phyloP scores from a whole-genome alignment of 2,113 vertebrate genomes.

The Ammodytes dubius region DNA sequence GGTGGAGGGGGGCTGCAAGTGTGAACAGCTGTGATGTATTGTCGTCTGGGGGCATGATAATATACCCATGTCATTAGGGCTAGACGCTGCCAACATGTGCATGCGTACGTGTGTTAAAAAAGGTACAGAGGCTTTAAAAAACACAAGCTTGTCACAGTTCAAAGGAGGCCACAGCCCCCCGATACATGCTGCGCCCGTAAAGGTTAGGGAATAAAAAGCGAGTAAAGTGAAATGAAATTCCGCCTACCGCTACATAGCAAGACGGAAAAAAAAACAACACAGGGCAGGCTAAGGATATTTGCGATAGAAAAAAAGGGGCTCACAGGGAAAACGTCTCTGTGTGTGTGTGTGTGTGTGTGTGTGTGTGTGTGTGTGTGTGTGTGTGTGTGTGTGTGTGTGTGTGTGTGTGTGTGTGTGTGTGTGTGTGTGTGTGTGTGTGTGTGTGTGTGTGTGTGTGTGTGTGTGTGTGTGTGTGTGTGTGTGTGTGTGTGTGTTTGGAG shows the following conservation, averaged over 20 bases:
- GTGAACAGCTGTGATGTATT: constrained; percentile 82
- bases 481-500: constrained; percentile 28
- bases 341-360: constrained; percentile 37
- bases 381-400: constrained; percentile 37
- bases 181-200: constrained; percentile 75
- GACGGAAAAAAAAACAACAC: constrained; percentile 27
- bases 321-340: constrained; percentile 30
- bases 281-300: constrained; percentile 62
- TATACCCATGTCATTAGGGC: constrained; percentile 72
- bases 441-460: constrained; percentile 32
- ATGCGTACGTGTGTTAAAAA: constrained; percentile 13
- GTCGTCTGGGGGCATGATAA: constrained; percentile 72
- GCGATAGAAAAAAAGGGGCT: constrained; percentile 31
- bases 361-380: constrained; percentile 48
- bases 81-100: constrained; percentile 72
- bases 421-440: constrained; percentile 42
- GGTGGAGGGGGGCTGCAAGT: constrained; percentile 61
- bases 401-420: constrained; percentile 41
- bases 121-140: constrained; percentile 57
- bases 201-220: constrained; percentile 59
- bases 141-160: constrained; percentile 63
- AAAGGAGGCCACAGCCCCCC: constrained; percentile 64
- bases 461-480: constrained; percentile 48
- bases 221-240: constrained; percentile 62
- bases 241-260: constrained; percentile 23